These are phyloP conservation scores for Paramormyrops kingsleyae DNA, from an alignment of 2,113 vertebrate species.

Conservation along the genomic window DNA sequence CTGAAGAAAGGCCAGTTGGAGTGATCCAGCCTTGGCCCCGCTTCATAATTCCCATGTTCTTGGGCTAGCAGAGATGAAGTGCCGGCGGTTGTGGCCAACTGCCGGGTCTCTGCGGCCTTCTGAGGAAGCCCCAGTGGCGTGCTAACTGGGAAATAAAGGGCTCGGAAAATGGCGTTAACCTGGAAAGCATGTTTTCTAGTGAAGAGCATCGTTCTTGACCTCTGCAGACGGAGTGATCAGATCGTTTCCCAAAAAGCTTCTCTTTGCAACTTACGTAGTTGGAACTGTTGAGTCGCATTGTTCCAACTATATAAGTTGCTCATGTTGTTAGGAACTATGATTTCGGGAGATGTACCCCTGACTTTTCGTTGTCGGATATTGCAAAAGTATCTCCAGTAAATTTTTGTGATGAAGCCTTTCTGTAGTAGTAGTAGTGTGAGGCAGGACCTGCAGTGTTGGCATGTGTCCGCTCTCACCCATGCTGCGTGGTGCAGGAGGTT, in stretches of 20 bases:
- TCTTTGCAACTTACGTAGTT: not conserved
- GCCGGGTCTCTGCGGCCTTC: not conserved
- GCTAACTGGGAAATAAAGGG: not conserved
- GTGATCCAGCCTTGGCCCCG: not conserved
- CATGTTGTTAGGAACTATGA: not conserved
- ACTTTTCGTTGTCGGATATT: not conserved
- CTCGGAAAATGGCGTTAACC: not conserved
- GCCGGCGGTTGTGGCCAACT: too few species aligned
- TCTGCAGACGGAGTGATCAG: not conserved
- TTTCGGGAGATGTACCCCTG: not conserved
- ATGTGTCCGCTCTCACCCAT: not conserved
- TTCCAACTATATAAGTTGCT: not conserved
- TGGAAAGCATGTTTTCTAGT: not conserved
- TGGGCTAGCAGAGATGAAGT: not conserved
- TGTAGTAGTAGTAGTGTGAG: not conserved
- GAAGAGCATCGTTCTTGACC: not conserved
- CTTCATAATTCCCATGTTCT: not conserved
- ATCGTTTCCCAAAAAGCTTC: not conserved
- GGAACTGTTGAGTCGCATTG: not conserved
- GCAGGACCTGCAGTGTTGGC: not conserved
- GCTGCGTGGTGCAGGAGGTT: not conserved
- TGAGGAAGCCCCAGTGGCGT: not conserved
- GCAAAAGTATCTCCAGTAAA: not conserved
- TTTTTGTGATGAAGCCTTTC: not conserved
- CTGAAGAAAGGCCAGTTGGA: not conserved